A percentile compares a stretch with the other conserved stretches of the same genome.
phyloP scores from a whole-genome alignment of 2,888 invertebrate species.

The Timema cristinae region DNA sequence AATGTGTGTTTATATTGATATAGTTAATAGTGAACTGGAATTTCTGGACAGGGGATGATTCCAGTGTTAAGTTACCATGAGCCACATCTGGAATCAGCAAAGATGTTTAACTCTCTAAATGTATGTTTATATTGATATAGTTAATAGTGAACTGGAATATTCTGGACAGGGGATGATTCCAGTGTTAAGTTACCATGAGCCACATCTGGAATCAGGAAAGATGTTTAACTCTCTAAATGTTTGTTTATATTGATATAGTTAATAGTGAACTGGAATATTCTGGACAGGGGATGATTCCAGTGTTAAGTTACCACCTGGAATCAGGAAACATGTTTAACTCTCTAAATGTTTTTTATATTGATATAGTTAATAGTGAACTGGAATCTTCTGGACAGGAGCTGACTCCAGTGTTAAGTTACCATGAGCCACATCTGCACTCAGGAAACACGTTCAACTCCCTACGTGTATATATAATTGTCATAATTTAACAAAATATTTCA shows the following conservation, averaged over 20 bases:
- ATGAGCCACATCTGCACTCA: too few relatives aligned
- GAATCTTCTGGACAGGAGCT: too few relatives aligned
- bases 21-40: slow-evolving; percentile 34
- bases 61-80: slow-evolving; percentile 65
- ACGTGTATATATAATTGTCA: too few relatives aligned
- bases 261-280: not conserved
- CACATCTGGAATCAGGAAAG: slow-evolving; percentile 44
- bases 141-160: slow-evolving; percentile 37
- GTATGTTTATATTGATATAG: not conserved
- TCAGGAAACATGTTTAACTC: not conserved
- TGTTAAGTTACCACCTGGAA: too few relatives aligned
- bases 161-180: slow-evolving; percentile 58
- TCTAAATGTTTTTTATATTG: not conserved
- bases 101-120: not conserved
- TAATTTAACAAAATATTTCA: too few relatives aligned
- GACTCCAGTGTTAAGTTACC: too few relatives aligned
- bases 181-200: slow-evolving; percentile 64
- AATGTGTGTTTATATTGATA: not conserved
- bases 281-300: too few relatives aligned
- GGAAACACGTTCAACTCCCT: too few relatives aligned
- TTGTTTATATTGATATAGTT: not conserved
- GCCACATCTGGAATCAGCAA: slow-evolving; percentile 46
- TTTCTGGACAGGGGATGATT: slow-evolving; percentile 56
- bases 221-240: not conserved
- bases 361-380: not conserved